Conservation (phyloP, 1,140 invertebrate species). For the Rhopalosiphum maidis region DNA sequence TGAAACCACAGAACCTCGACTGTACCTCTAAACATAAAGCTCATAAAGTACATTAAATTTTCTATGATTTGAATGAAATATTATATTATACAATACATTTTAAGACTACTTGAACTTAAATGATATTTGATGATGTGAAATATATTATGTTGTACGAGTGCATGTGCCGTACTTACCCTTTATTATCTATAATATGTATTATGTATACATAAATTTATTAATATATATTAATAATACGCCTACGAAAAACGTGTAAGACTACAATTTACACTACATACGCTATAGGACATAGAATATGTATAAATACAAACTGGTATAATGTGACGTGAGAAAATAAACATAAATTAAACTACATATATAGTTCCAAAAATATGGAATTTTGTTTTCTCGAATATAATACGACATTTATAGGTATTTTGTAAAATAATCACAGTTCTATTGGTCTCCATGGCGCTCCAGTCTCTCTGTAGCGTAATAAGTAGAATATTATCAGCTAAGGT, state of each 20-base stretch:
- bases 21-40: background rate
- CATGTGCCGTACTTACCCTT: background rate
- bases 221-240: background rate
- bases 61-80: background rate
- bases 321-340: background rate
- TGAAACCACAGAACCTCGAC: background rate
- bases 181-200: background rate
- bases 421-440: background rate
- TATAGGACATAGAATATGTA: background rate
- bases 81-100: background rate
- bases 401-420: background rate
- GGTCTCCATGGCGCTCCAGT: background rate
- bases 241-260: background rate
- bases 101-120: background rate
- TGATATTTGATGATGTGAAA: background rate
- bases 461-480: background rate
- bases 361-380: background rate
- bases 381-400: background rate
- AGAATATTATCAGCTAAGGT: background rate
- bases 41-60: background rate
- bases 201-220: background rate
- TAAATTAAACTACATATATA: background rate
- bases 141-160: background rate
- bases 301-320: background rate
- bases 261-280: background rate